Conservation (phyloP, 2,113 vertebrate genomes). For the Odocoileus virginianus region DNA sequence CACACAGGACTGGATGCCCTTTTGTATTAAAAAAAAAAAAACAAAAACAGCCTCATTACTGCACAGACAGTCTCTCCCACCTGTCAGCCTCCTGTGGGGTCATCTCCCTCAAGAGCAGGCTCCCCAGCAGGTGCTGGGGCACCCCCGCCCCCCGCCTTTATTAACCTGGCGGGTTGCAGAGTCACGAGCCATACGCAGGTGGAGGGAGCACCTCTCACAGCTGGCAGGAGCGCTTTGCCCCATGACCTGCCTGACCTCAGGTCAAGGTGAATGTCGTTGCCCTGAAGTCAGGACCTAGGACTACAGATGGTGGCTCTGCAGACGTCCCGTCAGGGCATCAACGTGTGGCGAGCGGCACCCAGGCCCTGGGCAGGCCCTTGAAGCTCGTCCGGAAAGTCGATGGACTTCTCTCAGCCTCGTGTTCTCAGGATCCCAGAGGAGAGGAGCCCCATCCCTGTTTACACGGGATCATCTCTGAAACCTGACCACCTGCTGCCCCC, state of each 20-base stretch:
- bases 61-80: fast-evolving
- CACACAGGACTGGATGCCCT: fast-evolving
- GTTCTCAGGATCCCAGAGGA: not conserved
- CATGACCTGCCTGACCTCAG: fast-evolving
- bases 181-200: fast-evolving
- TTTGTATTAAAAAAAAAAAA: fast-evolving
- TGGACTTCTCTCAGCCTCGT: not conserved
- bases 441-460: too few species aligned
- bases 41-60: fast-evolving
- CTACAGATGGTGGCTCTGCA: fast-evolving
- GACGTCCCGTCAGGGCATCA: fast-evolving
- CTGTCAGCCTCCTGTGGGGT: fast-evolving
- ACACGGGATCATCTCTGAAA: fast-evolving
- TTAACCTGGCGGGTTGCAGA: not conserved
- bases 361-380: fast-evolving
- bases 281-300: not conserved
- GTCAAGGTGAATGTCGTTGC: fast-evolving
- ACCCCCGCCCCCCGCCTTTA: too few species aligned
- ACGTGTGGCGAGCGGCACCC: fast-evolving
- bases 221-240: fast-evolving
- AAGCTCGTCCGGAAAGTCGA: fast-evolving
- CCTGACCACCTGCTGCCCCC: fast-evolving
- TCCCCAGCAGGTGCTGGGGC: fast-evolving
- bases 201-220: fast-evolving
- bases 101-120: fast-evolving